These are phyloP conservation scores for Drosophila sulfurigaster DNA, from an alignment of 1,140 invertebrate genomes.

Conservation along the genomic window DNA sequence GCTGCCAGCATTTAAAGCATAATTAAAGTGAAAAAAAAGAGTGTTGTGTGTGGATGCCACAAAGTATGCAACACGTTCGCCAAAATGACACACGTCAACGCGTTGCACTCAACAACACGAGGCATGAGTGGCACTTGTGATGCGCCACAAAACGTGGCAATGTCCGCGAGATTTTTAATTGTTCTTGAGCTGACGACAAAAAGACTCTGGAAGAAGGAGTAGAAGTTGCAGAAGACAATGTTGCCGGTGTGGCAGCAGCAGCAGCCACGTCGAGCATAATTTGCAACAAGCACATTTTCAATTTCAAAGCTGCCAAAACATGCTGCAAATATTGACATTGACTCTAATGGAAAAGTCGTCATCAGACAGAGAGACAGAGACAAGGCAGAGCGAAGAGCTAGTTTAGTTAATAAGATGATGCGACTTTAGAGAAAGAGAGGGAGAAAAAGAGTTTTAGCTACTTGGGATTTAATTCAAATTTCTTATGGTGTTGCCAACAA, in stretches of 20 bases:
- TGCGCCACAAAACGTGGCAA: slow-evolving; percentile 43
- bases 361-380: slow-evolving; percentile 30
- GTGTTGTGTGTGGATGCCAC: slow-evolving; percentile 10
- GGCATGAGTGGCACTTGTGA: slow-evolving; percentile 51
- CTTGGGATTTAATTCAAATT: slow-evolving; percentile 45
- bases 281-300: slow-evolving; percentile 66
- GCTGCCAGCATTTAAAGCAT: slow-evolving; percentile 4
- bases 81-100: slow-evolving; percentile 38
- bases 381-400: neutral
- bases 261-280: slow-evolving; percentile 44
- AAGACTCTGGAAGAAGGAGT: neutral
- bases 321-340: slow-evolving; percentile 79
- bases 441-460: neutral
- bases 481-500: slow-evolving; percentile 16
- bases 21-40: slow-evolving; percentile 24
- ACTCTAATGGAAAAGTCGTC: slow-evolving; percentile 76
- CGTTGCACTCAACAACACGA: slow-evolving; percentile 14
- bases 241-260: neutral
- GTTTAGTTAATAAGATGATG: slow-evolving; percentile 17
- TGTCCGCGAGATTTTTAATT: slow-evolving; percentile 52
- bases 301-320: slow-evolving; percentile 79
- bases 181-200: slow-evolving; percentile 22
- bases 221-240: neutral
- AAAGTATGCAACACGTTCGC: slow-evolving; percentile 48
- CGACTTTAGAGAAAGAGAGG: neutral